phyloP scores from a whole-genome alignment of 2,113 vertebrate species.

The Daubentonia madagascariensis region DNA sequence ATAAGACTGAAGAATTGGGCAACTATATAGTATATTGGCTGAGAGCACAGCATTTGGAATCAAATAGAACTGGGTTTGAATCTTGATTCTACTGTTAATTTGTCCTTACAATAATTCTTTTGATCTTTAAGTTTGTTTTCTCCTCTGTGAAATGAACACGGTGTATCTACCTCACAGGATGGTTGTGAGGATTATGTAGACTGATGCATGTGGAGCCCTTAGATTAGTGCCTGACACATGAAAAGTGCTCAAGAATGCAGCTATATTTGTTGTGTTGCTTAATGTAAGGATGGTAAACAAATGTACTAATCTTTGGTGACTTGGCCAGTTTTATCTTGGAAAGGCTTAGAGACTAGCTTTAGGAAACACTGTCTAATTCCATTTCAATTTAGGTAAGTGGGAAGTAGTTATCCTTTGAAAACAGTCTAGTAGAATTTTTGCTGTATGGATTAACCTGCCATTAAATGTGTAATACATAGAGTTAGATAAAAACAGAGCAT shows the following conservation, averaged over 20 bases:
- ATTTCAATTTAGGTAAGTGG: neutral
- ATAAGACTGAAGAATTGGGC: neutral
- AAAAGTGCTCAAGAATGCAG: neutral
- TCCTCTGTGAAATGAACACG: neutral
- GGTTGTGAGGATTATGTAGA: neutral
- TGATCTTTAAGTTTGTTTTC: neutral
- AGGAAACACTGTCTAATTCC: neutral
- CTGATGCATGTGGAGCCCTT: neutral
- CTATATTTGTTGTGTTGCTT: neutral
- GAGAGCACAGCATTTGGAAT: neutral
- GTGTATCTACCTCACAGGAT: neutral
- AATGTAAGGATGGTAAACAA: neutral
- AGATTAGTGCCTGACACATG: neutral
- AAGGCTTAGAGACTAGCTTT: slow-evolving; percentile 3
- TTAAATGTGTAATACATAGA: neutral
- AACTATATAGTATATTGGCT: neutral
- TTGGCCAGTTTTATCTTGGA: neutral
- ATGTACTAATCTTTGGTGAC: neutral
- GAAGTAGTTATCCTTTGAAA: neutral
- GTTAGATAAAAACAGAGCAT: neutral
- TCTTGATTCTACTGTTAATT: slow-evolving; percentile 20
- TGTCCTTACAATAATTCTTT: neutral
- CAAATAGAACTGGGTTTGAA: neutral
- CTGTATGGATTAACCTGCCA: neutral
- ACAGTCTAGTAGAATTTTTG: neutral